phyloP scores from a whole-genome alignment of 2,888 invertebrate genomes.

The Clanis bilineata region DNA sequence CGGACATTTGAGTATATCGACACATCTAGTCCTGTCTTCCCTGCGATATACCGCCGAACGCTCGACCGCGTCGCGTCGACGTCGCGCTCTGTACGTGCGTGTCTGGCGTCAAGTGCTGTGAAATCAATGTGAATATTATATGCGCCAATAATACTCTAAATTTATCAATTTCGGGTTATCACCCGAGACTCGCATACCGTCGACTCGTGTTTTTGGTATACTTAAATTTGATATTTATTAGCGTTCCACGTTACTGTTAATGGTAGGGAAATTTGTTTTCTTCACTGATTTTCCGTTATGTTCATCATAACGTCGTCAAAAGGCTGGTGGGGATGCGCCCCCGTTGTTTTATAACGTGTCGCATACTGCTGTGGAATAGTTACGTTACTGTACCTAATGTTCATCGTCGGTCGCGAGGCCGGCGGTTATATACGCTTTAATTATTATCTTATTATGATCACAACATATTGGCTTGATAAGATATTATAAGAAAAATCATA shows the following conservation, averaged over 20 bases:
- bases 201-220: constrained; percentile 22
- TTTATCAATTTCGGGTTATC: too few species aligned
- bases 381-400: constrained; percentile 20
- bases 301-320: constrained; percentile 9
- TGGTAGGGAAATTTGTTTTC: constrained; percentile 3
- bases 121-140: constrained; percentile 21
- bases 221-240: constrained; percentile 12
- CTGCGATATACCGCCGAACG: constrained; percentile 38
- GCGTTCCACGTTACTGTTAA: background rate
- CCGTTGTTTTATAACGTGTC: constrained; percentile 6
- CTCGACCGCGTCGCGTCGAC: constrained; percentile 23
- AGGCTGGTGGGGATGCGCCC: constrained; percentile 13
- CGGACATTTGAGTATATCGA: constrained; percentile 36
- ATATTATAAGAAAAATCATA: constrained; percentile 52
- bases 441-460: constrained; percentile 47
- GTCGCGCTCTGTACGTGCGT: constrained; percentile 22
- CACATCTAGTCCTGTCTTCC: constrained; percentile 72
- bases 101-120: constrained; percentile 22
- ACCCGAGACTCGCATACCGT: constrained; percentile 24
- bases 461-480: constrained; percentile 54
- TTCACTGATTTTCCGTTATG: constrained; percentile 9
- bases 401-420: constrained; percentile 36
- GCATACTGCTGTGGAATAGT: constrained; percentile 17
- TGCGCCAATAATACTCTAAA: constrained; percentile 28
- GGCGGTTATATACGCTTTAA: constrained; percentile 55